Evolutionary conservation across 2,888 invertebrate species (phyloP), one percentile per base, ranked within the genome.

Genomic region (Invenusta paracnida): DNA sequence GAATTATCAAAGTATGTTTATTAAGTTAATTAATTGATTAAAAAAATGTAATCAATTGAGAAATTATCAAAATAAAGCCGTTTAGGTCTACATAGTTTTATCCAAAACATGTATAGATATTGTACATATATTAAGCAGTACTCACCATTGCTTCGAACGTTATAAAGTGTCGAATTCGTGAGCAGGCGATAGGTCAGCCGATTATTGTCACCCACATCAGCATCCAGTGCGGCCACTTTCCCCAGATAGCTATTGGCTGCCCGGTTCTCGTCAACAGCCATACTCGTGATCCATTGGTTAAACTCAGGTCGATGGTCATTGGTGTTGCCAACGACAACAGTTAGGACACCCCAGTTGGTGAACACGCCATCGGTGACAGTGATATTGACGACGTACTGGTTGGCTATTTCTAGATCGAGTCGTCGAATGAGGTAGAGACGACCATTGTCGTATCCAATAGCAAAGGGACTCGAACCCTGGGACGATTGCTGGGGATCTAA

Each of bases 221-320:
- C 73, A 25, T 73, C 73, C 2, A 13, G 73, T 23, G 73, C 73
- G 5, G 17, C 23, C 25, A 73, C 73, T 25, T 5, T 13, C 23
- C 73, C 73, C 11, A 73, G 30, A 25, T 29, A 28, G 27, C 83
- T 83, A 27, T 66, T 66, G 66, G 83, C 5, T 13, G 30, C 83
- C 13, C 48, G n/a, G 30, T 83, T 5, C 13, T 0, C 83, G 27
- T 66, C 83, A 1, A 31, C 83, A 0, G 31, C 83, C 27, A 30
- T 2, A 30, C 31, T 66, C 0, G 83, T 30, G 30, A 83, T 30
- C 48, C 83, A 48, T 31, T 48, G 83, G 83, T 83, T 30, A 29
- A 83, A 83, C 1, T 83, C 83, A 0, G 83, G 27, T 11, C 83
- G 11, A 73, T 73, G 5, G 73, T 73, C 73, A 73, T 73, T 73